phyloP scores from a whole-genome alignment of 2,888 invertebrate species.

The Rhopalosiphum nymphaeae region DNA sequence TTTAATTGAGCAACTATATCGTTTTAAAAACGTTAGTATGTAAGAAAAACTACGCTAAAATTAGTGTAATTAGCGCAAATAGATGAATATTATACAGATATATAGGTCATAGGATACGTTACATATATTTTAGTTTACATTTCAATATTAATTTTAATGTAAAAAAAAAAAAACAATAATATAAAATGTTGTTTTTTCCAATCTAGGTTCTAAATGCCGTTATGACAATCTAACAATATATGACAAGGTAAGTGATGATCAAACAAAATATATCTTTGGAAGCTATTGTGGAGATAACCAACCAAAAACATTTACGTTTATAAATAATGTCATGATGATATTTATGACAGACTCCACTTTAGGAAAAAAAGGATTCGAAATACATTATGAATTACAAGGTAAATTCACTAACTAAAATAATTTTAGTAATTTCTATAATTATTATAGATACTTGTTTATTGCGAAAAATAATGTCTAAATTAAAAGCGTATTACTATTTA shows the following conservation, averaged over 20 bases:
- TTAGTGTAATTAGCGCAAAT: neutral
- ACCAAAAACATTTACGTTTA: neutral
- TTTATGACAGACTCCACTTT: neutral
- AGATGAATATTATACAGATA: too few relatives aligned
- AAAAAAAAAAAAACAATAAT: neutral
- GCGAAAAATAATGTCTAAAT: neutral
- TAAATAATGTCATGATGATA: neutral
- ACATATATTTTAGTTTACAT: neutral
- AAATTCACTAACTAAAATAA: neutral
- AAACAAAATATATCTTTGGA: neutral
- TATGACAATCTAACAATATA: slow-evolving; percentile 52
- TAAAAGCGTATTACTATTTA: neutral
- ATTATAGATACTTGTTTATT: neutral
- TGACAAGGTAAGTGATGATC: neutral
- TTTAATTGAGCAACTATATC: neutral
- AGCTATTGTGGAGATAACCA: slow-evolving; percentile 13
- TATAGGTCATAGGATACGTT: too few relatives aligned
- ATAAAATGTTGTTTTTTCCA: neutral
- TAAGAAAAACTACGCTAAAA: neutral
- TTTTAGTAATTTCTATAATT: too few relatives aligned
- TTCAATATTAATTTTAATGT: neutral
- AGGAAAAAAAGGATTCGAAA: slow-evolving; percentile 28
- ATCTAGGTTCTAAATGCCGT: neutral
- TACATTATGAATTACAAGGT: slow-evolving; percentile 21
- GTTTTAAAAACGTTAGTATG: neutral